Evolutionary conservation across 2,888 invertebrate species (phyloP).

Genomic region (Lepidochitona cinerea): DNA sequence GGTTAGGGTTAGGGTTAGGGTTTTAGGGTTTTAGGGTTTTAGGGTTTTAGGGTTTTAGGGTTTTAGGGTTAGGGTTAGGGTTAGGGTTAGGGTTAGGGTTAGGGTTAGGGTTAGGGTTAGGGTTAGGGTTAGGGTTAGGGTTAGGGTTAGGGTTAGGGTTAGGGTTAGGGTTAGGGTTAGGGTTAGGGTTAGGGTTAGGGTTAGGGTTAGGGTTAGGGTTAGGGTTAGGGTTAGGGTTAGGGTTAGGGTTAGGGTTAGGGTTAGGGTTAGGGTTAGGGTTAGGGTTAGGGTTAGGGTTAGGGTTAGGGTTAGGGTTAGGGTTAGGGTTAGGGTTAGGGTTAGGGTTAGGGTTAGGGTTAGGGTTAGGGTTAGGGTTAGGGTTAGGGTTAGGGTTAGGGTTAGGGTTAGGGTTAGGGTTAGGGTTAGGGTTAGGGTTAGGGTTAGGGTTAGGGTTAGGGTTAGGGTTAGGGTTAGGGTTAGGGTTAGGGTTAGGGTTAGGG

Average conservation of each 20-base stretch:
- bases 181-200: constrained; percentile 39
- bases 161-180: constrained; percentile 46
- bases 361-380: constrained; percentile 29
- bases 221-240: constrained; percentile 23
- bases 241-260: constrained; percentile 32
- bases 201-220: constrained; percentile 36
- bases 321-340: constrained; percentile 27
- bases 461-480: constrained; percentile 43
- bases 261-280: constrained; percentile 35
- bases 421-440: constrained; percentile 40
- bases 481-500: constrained; percentile 34
- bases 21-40: constrained; percentile 37
- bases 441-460: constrained; percentile 32
- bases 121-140: constrained; percentile 36
- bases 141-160: constrained; percentile 42
- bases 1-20: constrained; percentile 34
- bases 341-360: constrained; percentile 39
- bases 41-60: constrained; percentile 21
- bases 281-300: constrained; percentile 40
- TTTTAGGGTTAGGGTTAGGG: constrained; percentile 41
- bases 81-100: constrained; percentile 39
- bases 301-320: constrained; percentile 27
- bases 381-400: constrained; percentile 43
- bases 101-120: constrained; percentile 34
- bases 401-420: constrained; percentile 29